Conservation (phyloP, 1,140 invertebrate genomes). For the Neodiprion lecontei region DNA sequence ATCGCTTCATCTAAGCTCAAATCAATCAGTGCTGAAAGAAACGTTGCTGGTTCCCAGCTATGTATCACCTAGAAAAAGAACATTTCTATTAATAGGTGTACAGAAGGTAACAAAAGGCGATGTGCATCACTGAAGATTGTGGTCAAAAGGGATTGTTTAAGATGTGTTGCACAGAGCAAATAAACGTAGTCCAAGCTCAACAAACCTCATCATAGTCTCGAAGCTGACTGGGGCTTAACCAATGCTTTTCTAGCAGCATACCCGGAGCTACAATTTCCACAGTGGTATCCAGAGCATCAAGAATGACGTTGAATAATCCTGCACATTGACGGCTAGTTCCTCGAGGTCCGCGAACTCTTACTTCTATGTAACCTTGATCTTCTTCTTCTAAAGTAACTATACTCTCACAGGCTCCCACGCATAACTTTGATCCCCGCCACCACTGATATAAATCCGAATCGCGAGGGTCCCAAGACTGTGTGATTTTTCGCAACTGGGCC, state of each 20-base stretch:
- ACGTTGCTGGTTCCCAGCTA: conserved; percentile 67
- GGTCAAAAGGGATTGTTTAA: no score
- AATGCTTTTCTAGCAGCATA: conserved; percentile 70
- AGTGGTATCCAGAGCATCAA: conserved; percentile 74
- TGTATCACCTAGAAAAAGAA: conserved; percentile 55
- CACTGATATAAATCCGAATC: conserved; percentile 81
- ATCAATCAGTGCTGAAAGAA: conserved; percentile 68
- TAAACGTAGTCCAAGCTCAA: no score
- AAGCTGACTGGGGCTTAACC: conserved; percentile 71
- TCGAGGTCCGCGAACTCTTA: conserved; percentile 77
- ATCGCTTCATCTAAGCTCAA: conserved; percentile 56
- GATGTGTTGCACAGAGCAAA: no score
- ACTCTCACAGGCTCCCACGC: conserved; percentile 75
- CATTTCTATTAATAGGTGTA: background rate
- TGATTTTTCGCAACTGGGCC: conserved; percentile 67
- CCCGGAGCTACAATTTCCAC: conserved; percentile 72
- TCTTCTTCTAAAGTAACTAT: conserved; percentile 74
- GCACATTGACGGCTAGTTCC: conserved; percentile 69
- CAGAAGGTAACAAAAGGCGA: no score
- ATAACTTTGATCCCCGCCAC: conserved; percentile 81
- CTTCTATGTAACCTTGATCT: conserved; percentile 70
- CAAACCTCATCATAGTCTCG: conserved; percentile 56
- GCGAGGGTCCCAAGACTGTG: conserved; percentile 66
- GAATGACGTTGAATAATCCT: conserved; percentile 78
- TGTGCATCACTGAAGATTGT: no score